A percentile compares a stretch with the other conserved stretches of the same genome.
Conservation (phyloP, 92 coral and sea anemone species). For the Actinernus sp. region DNA sequence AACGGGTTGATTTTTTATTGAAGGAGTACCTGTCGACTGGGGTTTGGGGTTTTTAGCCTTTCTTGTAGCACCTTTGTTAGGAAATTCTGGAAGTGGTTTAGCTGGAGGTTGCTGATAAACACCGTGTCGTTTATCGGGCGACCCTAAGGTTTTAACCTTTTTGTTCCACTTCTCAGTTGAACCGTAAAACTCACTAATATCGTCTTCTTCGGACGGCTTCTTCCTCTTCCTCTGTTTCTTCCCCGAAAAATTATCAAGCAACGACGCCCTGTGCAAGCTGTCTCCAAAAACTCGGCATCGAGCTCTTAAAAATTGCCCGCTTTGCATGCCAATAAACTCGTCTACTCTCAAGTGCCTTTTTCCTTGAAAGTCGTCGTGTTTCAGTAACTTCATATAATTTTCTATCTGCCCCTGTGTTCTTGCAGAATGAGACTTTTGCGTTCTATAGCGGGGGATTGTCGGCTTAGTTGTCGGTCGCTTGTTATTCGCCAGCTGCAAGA, state of each 20-base stretch:
- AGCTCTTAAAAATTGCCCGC: slow-evolving; percentile 1
- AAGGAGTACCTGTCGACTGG: too few relatives aligned
- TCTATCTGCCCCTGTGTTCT: slow-evolving; percentile 42
- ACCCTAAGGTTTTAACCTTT: slow-evolving; percentile 1
- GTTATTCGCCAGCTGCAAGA: too few relatives aligned
- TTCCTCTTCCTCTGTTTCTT: not conserved
- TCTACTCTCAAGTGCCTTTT: slow-evolving; percentile 35
- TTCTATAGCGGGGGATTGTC: too few relatives aligned
- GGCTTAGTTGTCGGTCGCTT: too few relatives aligned
- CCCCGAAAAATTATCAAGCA: too few relatives aligned
- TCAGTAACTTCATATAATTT: slow-evolving; percentile 11
- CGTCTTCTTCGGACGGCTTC: not conserved
- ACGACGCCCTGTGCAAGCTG: not conserved
- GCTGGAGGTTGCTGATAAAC: too few relatives aligned
- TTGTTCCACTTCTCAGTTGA: slow-evolving; percentile 15
- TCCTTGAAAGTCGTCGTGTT: slow-evolving; percentile 40
- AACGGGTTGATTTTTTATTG: too few relatives aligned
- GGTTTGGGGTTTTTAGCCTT: too few relatives aligned
- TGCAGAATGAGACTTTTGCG: not conserved
- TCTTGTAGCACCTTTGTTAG: too few relatives aligned
- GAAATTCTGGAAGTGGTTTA: too few relatives aligned
- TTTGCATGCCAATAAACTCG: slow-evolving; percentile 29
- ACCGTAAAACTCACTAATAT: not conserved
- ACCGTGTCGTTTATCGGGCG: too few relatives aligned
- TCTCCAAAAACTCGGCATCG: slow-evolving; percentile 21